Base-by-base conservation (phyloP, 2,888 invertebrate genomes). In the Rhagium mordax region DNA sequence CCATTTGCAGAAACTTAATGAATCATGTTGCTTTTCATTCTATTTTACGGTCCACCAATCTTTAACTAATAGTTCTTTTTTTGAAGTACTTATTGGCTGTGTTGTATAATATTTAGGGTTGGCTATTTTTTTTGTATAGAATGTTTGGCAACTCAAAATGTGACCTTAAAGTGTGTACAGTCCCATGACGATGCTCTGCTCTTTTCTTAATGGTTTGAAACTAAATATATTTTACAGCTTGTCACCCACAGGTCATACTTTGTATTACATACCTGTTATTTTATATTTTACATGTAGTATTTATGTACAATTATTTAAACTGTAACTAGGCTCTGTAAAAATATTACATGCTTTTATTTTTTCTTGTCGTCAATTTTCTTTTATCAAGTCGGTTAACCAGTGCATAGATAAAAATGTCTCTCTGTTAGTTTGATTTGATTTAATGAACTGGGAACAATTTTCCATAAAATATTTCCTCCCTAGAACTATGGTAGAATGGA, bases 61-160 rank as follows among this genome's bases (percentile, higher is more conserved):
- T 62, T 62, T 65, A 70, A 51, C 53, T 60, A 41, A 51, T 61
- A 61, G 41, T 70, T 62, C 27, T 53, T 70, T 70, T 76, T 74
- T 77, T 77, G 59, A 76, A 79, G 83, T 82, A 84, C 81, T 84
- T 84, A 83, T 83, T 83, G 83, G 84, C 84, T 84, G 83, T 84
- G 82, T 82, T 79, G 77, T 77, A 74, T 78, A 74, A 76, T 61
- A 67, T 77, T 76, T 78, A 77, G 72, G 75, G 70, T 70, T 74
- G 78, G 73, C 70, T 62, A 55, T 59, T 53, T 33, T 57, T 55
- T 53, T 41, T 27, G 27, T 49, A 48, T 60, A 68, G 67, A 57
- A 72, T 68, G 72, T 47, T 68, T 67, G 18, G 72, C 72, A 68
- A 72, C 68, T 62, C 4, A 55, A 20, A 48, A 64, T 59, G 33